Percentiles rank a stretch among this genome's conserved stretches.
Evolutionary conservation across 1,140 invertebrate genomes (phyloP).

Genomic region (Neocloeon triangulifer): DNA sequence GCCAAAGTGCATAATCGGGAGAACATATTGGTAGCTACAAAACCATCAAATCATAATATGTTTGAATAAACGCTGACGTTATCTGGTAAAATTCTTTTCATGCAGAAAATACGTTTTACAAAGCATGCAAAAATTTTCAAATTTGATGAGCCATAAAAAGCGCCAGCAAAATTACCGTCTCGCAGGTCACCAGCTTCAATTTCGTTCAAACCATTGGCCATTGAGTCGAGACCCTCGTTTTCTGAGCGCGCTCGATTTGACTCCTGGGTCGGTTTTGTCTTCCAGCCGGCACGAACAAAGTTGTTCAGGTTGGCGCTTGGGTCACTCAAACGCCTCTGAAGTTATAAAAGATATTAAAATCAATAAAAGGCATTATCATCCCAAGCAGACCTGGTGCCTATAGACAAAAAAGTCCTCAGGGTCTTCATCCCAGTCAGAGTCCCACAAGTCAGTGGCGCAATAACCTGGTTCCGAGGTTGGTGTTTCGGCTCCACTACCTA

Average conservation of each 20-base stretch:
- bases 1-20: too few species aligned
- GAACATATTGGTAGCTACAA: too few species aligned
- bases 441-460: constrained; percentile 62
- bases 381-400: constrained; percentile 20
- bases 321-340: constrained; percentile 71
- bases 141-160: too few species aligned
- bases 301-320: constrained; percentile 82
- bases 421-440: constrained; percentile 66
- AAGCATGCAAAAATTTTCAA: constrained; percentile 4
- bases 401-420: constrained; percentile 64
- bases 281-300: constrained; percentile 63
- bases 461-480: constrained; percentile 82
- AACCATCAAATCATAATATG: too few species aligned
- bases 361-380: constrained; percentile 1
- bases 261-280: constrained; percentile 29
- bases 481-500: constrained; percentile 69
- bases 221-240: constrained; percentile 67
- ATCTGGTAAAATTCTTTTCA: too few species aligned
- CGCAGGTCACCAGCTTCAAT: constrained; percentile 83
- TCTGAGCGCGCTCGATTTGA: constrained; percentile 63
- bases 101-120: constrained; percentile 1
- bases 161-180: constrained; percentile 63
- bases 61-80: too few species aligned
- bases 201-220: constrained; percentile 61
- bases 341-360: neutral